Percentiles rank a stretch among this genome's conserved stretches.
Evolutionary conservation across 2,888 invertebrate genomes (phyloP).

Genomic region (Masnerella sp.): DNA sequence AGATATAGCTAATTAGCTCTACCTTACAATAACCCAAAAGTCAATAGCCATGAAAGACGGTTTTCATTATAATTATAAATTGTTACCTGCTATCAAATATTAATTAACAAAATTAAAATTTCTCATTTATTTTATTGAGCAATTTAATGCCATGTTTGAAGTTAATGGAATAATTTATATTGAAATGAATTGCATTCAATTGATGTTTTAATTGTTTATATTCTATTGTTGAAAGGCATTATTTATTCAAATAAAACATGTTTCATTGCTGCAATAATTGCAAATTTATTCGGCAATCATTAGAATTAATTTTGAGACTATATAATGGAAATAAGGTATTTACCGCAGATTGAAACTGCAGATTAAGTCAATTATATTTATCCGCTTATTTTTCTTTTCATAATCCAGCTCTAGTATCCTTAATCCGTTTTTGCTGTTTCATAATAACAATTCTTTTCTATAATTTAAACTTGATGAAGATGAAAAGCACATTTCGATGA

Average conservation of each 20-base stretch:
- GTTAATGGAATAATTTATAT: too few relatives aligned
- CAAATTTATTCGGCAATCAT: conserved; percentile 3
- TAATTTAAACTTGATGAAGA: conserved; percentile 6
- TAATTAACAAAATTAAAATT: too few relatives aligned
- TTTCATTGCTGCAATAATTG: neutral
- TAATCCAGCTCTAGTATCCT: conserved; percentile 24
- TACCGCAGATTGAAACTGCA: conserved; percentile 27
- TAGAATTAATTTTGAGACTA: conserved; percentile 25
- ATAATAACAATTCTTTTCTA: conserved; percentile 28
- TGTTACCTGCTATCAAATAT: too few relatives aligned
- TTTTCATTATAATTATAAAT: too few relatives aligned
- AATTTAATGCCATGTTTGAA: too few relatives aligned
- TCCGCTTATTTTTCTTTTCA: conserved; percentile 36
- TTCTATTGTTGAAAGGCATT: too few relatives aligned
- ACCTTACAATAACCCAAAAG: too few relatives aligned
- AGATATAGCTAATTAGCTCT: too few relatives aligned
- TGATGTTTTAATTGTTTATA: too few relatives aligned
- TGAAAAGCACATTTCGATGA: neutral
- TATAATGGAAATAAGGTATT: conserved; percentile 20
- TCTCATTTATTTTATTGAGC: too few relatives aligned
- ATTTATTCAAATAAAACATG: neutral
- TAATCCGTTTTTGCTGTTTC: conserved; percentile 27
- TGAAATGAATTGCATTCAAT: too few relatives aligned
- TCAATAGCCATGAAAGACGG: too few relatives aligned
- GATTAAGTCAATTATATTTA: conserved; percentile 37